Evolutionary conservation across 2,113 vertebrate species (phyloP).

Genomic region (Todiramphus saurophagus): DNA sequence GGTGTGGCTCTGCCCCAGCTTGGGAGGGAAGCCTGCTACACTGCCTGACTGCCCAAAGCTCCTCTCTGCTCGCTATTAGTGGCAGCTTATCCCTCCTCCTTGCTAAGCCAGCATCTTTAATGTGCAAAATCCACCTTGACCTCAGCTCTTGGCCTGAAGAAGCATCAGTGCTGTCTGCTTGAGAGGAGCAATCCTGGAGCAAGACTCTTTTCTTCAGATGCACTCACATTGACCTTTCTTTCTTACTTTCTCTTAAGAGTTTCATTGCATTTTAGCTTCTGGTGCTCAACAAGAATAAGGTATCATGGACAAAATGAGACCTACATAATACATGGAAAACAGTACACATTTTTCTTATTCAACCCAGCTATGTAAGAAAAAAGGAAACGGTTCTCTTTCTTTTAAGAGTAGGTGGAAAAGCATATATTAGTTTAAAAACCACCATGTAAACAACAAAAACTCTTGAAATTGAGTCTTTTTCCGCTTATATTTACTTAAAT

Average conservation of each 20-base stretch:
- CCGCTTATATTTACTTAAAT: background rate
- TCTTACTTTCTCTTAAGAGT: background rate
- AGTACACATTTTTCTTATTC: background rate
- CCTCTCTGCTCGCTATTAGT: background rate
- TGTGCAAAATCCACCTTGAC: background rate
- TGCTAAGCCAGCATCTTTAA: background rate
- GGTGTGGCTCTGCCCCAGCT: background rate
- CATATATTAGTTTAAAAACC: background rate
- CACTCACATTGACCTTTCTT: background rate
- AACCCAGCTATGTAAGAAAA: background rate
- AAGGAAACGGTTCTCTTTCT: background rate
- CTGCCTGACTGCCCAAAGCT: background rate
- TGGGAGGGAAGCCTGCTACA: background rate
- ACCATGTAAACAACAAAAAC: background rate
- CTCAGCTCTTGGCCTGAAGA: background rate
- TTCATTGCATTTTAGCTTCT: background rate
- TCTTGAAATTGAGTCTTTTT: background rate
- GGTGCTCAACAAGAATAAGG: background rate
- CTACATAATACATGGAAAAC: background rate
- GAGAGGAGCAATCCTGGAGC: background rate
- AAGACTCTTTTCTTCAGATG: background rate
- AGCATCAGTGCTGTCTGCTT: fast-evolving
- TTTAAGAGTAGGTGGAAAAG: background rate
- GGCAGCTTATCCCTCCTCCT: background rate
- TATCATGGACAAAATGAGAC: background rate